Percentiles rank a stretch among this genome's conserved stretches.
Conservation (phyloP, 2,888 invertebrate genomes). For the Agrochola circellaris region DNA sequence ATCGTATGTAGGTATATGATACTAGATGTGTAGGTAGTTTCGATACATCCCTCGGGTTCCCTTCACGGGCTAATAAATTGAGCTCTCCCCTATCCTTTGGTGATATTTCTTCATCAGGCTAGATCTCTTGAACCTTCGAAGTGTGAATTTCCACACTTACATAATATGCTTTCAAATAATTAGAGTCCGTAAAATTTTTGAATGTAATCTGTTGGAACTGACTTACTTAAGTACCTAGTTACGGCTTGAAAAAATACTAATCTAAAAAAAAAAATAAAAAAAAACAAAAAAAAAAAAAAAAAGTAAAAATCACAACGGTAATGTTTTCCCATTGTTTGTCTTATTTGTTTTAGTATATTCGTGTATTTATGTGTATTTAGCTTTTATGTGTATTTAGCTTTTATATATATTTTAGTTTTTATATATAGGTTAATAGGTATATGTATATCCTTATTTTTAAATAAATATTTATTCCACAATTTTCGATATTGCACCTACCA, state of each 20-base stretch:
- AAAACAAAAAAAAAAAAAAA: no score
- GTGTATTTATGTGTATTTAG: no score
- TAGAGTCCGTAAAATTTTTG: background rate
- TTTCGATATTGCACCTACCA: no score
- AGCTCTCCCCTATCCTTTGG: slow-evolving; percentile 37
- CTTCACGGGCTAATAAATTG: slow-evolving; percentile 56
- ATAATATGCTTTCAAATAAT: background rate
- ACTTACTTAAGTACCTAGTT: background rate
- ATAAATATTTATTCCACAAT: no score
- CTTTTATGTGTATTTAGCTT: no score
- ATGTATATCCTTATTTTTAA: no score
- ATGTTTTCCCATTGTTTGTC: no score
- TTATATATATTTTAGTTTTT: no score
- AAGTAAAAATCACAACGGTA: no score
- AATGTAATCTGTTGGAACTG: background rate
- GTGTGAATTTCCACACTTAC: slow-evolving; percentile 8
- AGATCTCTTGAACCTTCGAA: slow-evolving; percentile 40
- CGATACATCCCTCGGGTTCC: slow-evolving; percentile 36
- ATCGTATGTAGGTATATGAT: background rate
- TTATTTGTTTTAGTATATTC: no score
- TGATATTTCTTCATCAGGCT: slow-evolving; percentile 57
- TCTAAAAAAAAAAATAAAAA: no score
- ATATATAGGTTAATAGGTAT: no score
- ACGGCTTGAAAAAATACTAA: background rate
- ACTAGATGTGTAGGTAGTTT: slow-evolving; percentile 9